A percentile compares a stretch with the other conserved stretches of the same genome.
Conservation (phyloP, 1,140 invertebrate species). For the Drosophila watanabei region DNA sequence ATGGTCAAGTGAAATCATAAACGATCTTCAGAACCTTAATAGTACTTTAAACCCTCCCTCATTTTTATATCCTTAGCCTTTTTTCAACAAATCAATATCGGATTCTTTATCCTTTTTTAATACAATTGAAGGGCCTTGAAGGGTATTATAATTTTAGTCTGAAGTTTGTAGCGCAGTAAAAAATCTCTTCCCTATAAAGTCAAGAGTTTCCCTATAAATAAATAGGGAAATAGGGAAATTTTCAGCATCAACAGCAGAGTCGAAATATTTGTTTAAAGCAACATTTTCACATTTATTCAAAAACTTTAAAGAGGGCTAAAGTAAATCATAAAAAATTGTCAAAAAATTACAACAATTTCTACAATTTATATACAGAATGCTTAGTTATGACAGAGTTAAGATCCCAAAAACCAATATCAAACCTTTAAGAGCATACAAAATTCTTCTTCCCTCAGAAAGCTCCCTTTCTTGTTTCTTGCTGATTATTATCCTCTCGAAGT, state of each 20-base stretch:
- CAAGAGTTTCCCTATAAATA: neutral
- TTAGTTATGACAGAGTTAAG: too few relatives aligned
- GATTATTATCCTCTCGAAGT: constrained; percentile 39
- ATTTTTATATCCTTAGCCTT: constrained; percentile 16
- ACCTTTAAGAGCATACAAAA: neutral
- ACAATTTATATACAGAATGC: too few relatives aligned
- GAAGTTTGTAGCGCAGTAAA: neutral
- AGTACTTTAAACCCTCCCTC: neutral
- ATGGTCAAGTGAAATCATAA: constrained; percentile 11
- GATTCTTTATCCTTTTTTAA: neutral
- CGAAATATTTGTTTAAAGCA: too few relatives aligned
- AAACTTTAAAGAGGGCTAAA: too few relatives aligned
- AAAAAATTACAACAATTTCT: too few relatives aligned
- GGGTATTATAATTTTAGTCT: neutral
- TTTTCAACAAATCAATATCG: constrained; percentile 21
- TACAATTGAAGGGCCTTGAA: neutral
- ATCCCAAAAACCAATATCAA: too few relatives aligned
- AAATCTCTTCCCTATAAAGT: too few relatives aligned
- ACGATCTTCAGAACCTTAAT: constrained; percentile 9
- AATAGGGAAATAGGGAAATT: neutral
- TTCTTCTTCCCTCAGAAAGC: neutral
- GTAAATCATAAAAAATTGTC: too few relatives aligned
- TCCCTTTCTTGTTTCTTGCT: neutral
- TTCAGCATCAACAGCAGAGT: neutral
- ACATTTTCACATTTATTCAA: too few relatives aligned